Conservation (phyloP, 2,888 invertebrate genomes). For the Himalopsyche tibetana region DNA sequence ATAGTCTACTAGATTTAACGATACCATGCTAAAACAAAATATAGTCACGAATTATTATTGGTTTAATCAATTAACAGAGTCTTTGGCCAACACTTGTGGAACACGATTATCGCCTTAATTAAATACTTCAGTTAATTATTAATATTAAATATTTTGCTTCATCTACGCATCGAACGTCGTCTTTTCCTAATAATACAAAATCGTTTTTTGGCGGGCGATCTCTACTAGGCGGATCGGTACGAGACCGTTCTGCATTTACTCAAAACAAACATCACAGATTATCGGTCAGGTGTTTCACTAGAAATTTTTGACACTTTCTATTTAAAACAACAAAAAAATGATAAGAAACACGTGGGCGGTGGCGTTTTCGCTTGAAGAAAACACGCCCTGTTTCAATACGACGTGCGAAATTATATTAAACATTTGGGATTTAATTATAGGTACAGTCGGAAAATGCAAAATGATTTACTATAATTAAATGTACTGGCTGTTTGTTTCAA, state of each 20-base stretch:
- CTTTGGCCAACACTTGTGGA: slow-evolving; percentile 65
- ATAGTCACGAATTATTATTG: slow-evolving; percentile 61
- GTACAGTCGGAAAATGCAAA: slow-evolving; percentile 58
- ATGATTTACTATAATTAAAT: slow-evolving; percentile 52
- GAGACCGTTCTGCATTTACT: slow-evolving; percentile 9
- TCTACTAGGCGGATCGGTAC: background rate
- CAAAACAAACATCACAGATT: slow-evolving; percentile 31
- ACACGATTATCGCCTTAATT: slow-evolving; percentile 60
- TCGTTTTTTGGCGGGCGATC: slow-evolving; percentile 39
- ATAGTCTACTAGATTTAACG: slow-evolving; percentile 59
- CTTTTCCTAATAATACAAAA: slow-evolving; percentile 27
- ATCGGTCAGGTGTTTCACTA: slow-evolving; percentile 11
- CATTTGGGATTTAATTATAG: slow-evolving; percentile 24
- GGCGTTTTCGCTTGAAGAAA: background rate
- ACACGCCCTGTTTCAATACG: background rate
- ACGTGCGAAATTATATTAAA: slow-evolving; percentile 1
- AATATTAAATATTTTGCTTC: slow-evolving; percentile 36
- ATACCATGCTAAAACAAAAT: slow-evolving; percentile 62
- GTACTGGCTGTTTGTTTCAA: slow-evolving; percentile 59
- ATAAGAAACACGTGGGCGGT: background rate
- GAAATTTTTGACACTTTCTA: slow-evolving; percentile 26
- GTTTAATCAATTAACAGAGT: slow-evolving; percentile 62
- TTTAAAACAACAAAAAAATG: background rate
- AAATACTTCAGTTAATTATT: slow-evolving; percentile 51
- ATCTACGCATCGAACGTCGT: slow-evolving; percentile 13